Evolutionary conservation across 2,113 vertebrate species (phyloP), one percentile per base, ranked within the genome.

Genomic region (Grus americana): DNA sequence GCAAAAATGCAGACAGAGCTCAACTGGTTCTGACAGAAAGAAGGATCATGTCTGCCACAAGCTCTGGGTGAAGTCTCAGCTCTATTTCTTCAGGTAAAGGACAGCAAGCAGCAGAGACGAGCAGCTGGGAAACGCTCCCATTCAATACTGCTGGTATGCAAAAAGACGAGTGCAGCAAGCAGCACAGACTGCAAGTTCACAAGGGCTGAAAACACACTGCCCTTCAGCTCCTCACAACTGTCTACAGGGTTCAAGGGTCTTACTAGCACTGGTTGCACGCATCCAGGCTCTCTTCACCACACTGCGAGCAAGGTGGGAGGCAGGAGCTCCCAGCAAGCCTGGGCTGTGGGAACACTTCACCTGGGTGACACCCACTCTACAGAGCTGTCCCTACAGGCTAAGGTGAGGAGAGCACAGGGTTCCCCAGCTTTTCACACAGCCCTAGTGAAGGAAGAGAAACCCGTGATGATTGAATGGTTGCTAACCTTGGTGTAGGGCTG

Each of bases 401-500:
- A 58, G 32, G 9, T 20, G 6, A 88, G 12, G 38, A 79, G 11
- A 75, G 21, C 11, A 74, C 0, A 0, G 32, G 22, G 36, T 18
- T 81, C 5, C 36, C 6, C 9, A 5, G 10, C 26, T 70, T 70
- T 86, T 90, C 70, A 75, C 10, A 38, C 2, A n/a, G 38, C 11
- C 17, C 38, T 46, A 20, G 50, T 50, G 21, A 71, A 24, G 42
- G 19, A 91, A 81, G 16, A 74, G 19, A 91, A 86, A 36, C 13
- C 1, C 0, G 49, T 17, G 27, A 61, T 3, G 11, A 44, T 0
- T 34, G 16, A 66, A 74, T 0, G 1, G 8, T 38, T 71, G 38
- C 79, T 93, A 83, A 96, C 95, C 91, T 93, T 34, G 6, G 19
- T 42, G 66, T 27, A 36, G 68, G 50, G 57, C 52, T 81, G 61